Base-by-base conservation (phyloP, 2,113 vertebrate genomes). In the Sardina pilchardus region DNA sequence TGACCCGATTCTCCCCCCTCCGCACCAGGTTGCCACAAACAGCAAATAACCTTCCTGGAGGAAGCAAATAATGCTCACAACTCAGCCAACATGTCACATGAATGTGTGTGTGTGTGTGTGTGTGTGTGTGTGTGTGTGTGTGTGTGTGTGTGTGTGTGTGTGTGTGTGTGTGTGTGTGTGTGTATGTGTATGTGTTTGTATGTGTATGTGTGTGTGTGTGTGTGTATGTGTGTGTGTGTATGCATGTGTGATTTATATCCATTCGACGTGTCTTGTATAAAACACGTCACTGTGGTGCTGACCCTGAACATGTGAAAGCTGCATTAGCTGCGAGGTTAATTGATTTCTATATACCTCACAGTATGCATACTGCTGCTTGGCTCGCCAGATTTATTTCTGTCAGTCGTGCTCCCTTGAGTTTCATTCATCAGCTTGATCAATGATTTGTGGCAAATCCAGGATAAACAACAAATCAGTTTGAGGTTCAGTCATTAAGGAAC, bases 31-130 rank as follows among this genome's bases (percentile, higher is more conserved):
- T 50, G 84, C 48, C 26, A 7, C 3, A 78, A 81, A 24, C 59
- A 82, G 84, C n/a, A 85, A 81, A 90, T 89, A 81, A 81, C 82
- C 84, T 89, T 84, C 67, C 44, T 75, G 81, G 44, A 88, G 85
- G 48, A 59, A 21, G 44, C 26, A 50, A 21, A 82, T 85, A 21
- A 19, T 12, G 10, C 83, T 87, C 67, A 71, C 26, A 26, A 16
- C 26, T 44, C n/a, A 17, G 30, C 8, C 34, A 7, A 30, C 34
- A 30, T 30, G 30, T 17, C 78, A 75, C 43, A 47, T 81, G 84
- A 10, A 47, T 80, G 50, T 67, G 80, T 39, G 34, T 8, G 45
- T 42, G 45, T 39, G 78, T 78, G 82, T 82, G 45, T 14, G 81
- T n/a, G 42, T 82, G 78, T 86, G 90, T 88, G 89, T 88, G 87